These are phyloP conservation scores for Nothobranchius furzeri DNA, from an alignment of 2,113 vertebrate species.

Conservation along the genomic window DNA sequence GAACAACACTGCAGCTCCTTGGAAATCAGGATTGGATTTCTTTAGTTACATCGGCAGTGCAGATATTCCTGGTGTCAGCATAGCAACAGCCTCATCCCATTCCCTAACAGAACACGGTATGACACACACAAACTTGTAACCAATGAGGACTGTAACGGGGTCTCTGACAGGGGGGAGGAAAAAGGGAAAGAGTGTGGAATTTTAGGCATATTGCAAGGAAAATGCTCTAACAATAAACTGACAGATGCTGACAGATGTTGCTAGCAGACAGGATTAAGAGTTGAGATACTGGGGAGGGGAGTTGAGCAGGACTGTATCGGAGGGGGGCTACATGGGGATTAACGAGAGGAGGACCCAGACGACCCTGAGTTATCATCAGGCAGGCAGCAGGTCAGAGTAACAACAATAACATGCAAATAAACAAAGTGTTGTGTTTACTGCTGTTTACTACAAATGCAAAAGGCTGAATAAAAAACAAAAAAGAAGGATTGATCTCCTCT, in stretches of 20 bases:
- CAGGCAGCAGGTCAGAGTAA: neutral
- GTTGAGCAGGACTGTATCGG: constrained; percentile 22
- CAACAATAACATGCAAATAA: constrained; percentile 2
- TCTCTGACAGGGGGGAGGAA: constrained; percentile 20
- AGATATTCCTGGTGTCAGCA: constrained; percentile 72
- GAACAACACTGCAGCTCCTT: constrained; percentile 48
- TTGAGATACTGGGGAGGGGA: constrained; percentile 9
- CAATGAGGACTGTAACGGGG: constrained; percentile 73
- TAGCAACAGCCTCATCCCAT: constrained; percentile 75
- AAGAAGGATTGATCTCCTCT: constrained; percentile 20
- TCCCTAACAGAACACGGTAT: constrained; percentile 69
- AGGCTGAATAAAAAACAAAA: neutral
- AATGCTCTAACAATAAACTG: constrained; percentile 45
- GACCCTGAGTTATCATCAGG: constrained; percentile 4
- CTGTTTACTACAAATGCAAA: neutral
- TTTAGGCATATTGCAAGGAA: constrained; percentile 33
- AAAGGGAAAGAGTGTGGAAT: constrained; percentile 46
- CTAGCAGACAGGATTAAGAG: constrained; percentile 66
- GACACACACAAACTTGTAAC: constrained; percentile 72
- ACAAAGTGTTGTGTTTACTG: neutral
- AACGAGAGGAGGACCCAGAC: constrained; percentile 31
- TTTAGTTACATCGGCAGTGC: constrained; percentile 71
- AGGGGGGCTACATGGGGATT: constrained; percentile 49
- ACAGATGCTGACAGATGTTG: constrained; percentile 35
- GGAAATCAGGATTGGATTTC: constrained; percentile 68